Evolutionary conservation across 2,888 invertebrate genomes (phyloP), one percentile per base, ranked within the genome.

Genomic region (Calephelis perditalis): DNA sequence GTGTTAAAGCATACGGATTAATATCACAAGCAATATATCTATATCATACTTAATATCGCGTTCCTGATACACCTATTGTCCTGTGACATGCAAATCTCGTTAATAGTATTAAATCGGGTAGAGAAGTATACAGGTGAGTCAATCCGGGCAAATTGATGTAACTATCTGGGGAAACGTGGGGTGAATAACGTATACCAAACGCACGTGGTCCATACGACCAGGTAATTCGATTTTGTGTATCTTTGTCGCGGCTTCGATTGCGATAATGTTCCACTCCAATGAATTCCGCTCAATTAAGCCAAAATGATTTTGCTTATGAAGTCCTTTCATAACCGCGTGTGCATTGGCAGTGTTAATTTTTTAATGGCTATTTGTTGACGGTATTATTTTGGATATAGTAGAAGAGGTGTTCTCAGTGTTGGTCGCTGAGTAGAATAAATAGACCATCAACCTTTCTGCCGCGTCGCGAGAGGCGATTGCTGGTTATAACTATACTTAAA

Each of bases 61-160:
- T 68, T 67, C 66, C 66, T 61, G 69, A 65, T 63, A 67, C 66
- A 65, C 68, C 69, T 68, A 65, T 67, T 63, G 60, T 76, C 82
- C 87, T 89, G 81, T 90, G 89, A 83, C 85, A 90, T 89, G 89
- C 89, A 90, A 90, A 90, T 90, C 84, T 82, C 82, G 78, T 77
- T 87, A 84, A 89, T 90, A 79, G 78, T 82, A 87, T 90, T 88
- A 89, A 88, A 87, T 84, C 82, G 78, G 72, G 77, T 78, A 81
- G 78, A 79, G 79, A 78, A 78, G 76, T 77, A 79, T 75, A 76
- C 71, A 72, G 72, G 73, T 70, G 71, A 78, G 73, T 75, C 79
- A 78, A 79, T 70, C 65, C 68, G 62, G 65, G 73, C 75, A 79
- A 81, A 81, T 82, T 82, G 80, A 80, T 86, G 87, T 87, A 87